These are phyloP conservation scores for Ostrea edulis DNA, from an alignment of 1,140 invertebrate genomes.

Conservation along the genomic window DNA sequence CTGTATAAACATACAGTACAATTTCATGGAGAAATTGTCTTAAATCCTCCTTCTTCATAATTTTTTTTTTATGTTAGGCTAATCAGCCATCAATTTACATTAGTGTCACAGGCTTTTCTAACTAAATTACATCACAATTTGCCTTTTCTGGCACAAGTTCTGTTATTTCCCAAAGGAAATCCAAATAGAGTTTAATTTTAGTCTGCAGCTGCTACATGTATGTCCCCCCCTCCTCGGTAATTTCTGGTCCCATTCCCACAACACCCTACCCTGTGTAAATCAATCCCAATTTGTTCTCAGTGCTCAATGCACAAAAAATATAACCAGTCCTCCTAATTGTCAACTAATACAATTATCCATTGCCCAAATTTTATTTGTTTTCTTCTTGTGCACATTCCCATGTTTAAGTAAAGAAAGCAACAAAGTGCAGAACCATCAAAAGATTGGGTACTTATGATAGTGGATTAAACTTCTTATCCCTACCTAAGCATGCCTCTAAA, in stretches of 20 bases:
- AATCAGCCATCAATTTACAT: neutral
- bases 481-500: too few relatives aligned
- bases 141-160: slow-evolving; percentile 26
- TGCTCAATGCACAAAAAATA: slow-evolving; percentile 1
- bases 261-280: slow-evolving; percentile 5
- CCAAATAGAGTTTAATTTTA: neutral
- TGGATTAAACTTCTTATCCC: too few relatives aligned
- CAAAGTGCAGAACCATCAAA: neutral
- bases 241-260: neutral
- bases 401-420: neutral
- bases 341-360: neutral
- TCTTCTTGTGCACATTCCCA: neutral
- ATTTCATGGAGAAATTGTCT: neutral
- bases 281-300: neutral
- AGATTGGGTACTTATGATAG: too few relatives aligned
- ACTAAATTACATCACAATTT: slow-evolving; percentile 33
- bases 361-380: neutral
- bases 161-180: slow-evolving; percentile 13
- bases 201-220: slow-evolving; percentile 9
- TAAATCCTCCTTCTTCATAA: neutral
- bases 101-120: slow-evolving; percentile 21
- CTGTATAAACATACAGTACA: neutral
- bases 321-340: neutral
- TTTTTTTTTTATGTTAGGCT: neutral
- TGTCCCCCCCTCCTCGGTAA: neutral